Evolutionary conservation across 2,113 vertebrate genomes (phyloP), one percentile per base, ranked within the genome.

Genomic region (Mirza zaza): DNA sequence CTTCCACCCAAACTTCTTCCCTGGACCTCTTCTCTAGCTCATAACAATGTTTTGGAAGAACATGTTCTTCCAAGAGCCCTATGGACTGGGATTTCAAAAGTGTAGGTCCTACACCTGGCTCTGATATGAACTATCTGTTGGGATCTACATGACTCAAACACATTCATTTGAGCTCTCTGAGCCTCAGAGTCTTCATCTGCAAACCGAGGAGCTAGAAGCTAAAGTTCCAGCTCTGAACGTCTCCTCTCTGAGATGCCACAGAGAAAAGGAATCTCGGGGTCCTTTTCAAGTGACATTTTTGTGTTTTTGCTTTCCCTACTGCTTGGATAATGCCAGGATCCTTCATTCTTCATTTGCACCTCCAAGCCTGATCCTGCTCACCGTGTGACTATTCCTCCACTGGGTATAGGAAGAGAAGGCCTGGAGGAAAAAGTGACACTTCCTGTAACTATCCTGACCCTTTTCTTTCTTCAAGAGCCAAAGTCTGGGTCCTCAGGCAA

Each of bases 401-500:
- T 42, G 68, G 29, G 3, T 25, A 21, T 27, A 50, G 10, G 18
- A 59, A 14, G 23, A 67, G 67, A 68, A 81, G 61, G 27, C 14
- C 7, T 17, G 12, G n/a, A 18, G 20, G 2, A 15, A 68, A 77
- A 79, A 48, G 61, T 3, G 65, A 21, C 8, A 9, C 45, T 57
- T 42, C 15, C 36, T 36, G 23, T 32, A 21, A 71, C 59, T 42
- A 21, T 57, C 21, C 65, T 57, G 45, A 12, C 17, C 32, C 2
- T 59, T 70, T 80, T 82, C 59, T 85, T 55, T 63, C 63, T 88
- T 67, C n/a, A 27, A 88, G 77, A 95, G 23, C n/a, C 36, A 1
- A 15, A 34, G 57, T 63, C 79, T 77, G n/a, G 34, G 82, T 88
- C 42, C 82, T 65, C 34, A 65, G 81, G 76, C 85, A 90, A 90